Evolutionary conservation across 2,888 invertebrate genomes (phyloP).

Genomic region (Mamestra brassicae): DNA sequence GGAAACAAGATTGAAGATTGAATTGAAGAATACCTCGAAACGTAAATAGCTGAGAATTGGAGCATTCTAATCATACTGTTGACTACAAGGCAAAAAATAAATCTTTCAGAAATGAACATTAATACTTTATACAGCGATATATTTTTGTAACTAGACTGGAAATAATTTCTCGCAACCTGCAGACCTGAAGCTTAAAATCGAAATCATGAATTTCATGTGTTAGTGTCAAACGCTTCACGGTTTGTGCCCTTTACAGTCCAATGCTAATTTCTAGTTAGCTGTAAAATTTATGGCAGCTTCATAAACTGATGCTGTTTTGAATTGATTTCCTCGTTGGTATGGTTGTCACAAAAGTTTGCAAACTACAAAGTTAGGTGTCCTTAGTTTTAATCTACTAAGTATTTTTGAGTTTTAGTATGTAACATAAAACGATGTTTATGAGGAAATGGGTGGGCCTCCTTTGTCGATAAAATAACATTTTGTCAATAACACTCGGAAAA

Average conservation of each 20-base stretch:
- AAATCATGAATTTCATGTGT: slow-evolving; percentile 14
- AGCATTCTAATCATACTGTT: too few species aligned
- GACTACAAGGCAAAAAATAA: not conserved
- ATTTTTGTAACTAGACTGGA: not conserved
- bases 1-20: not conserved
- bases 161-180: not conserved
- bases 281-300: not conserved
- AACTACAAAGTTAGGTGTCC: too few species aligned
- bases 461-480: too few species aligned
- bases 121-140: not conserved
- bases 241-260: not conserved
- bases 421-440: too few species aligned
- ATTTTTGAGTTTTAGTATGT: too few species aligned
- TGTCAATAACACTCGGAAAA: too few species aligned
- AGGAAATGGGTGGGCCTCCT: too few species aligned
- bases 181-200: slow-evolving; percentile 15
- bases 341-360: too few species aligned
- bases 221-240: not conserved
- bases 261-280: not conserved
- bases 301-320: not conserved
- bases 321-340: too few species aligned
- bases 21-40: not conserved
- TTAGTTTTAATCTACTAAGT: too few species aligned
- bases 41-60: not conserved
- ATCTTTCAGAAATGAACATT: not conserved